These are phyloP conservation scores for Celastrina argiolus DNA, from an alignment of 2,888 invertebrate species.

Conservation along the genomic window DNA sequence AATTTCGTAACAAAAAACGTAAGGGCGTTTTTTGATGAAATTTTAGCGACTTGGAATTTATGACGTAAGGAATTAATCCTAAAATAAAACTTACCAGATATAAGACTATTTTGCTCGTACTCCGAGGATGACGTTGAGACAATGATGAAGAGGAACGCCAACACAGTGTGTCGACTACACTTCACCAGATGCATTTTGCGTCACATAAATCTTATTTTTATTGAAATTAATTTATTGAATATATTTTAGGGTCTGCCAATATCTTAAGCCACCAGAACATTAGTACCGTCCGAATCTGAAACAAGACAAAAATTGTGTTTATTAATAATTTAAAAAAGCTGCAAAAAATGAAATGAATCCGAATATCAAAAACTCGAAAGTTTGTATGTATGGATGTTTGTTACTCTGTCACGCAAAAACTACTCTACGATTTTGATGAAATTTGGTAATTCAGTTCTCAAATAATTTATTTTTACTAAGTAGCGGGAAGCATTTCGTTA, in stretches of 20 bases:
- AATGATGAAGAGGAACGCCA: slow-evolving; percentile 53
- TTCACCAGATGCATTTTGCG: slow-evolving; percentile 55
- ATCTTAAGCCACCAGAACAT: slow-evolving; percentile 24
- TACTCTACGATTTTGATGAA: too few species aligned
- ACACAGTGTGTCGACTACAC: slow-evolving; percentile 51
- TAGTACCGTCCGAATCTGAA: slow-evolving; percentile 54
- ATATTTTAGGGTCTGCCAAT: slow-evolving; percentile 23
- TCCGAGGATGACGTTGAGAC: slow-evolving; percentile 54
- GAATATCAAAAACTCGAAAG: too few species aligned
- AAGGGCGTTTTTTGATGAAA: too few species aligned
- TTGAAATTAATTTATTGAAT: slow-evolving; percentile 24
- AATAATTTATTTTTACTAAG: too few species aligned
- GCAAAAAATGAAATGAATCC: neutral
- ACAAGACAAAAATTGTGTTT: slow-evolving; percentile 42
- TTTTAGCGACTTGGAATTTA: too few species aligned
- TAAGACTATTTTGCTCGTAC: slow-evolving; percentile 58
- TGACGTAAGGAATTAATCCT: neutral
- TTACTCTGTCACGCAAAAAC: too few species aligned
- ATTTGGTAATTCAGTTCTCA: too few species aligned
- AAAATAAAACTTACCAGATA: slow-evolving; percentile 48
- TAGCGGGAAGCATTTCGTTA: too few species aligned
- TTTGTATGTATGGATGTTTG: too few species aligned
- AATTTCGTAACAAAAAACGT: too few species aligned
- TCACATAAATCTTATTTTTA: slow-evolving; percentile 22
- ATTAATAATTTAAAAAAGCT: neutral